phyloP scores from a whole-genome alignment of 2,797 vertebrate genomes.

The Picus viridis region DNA sequence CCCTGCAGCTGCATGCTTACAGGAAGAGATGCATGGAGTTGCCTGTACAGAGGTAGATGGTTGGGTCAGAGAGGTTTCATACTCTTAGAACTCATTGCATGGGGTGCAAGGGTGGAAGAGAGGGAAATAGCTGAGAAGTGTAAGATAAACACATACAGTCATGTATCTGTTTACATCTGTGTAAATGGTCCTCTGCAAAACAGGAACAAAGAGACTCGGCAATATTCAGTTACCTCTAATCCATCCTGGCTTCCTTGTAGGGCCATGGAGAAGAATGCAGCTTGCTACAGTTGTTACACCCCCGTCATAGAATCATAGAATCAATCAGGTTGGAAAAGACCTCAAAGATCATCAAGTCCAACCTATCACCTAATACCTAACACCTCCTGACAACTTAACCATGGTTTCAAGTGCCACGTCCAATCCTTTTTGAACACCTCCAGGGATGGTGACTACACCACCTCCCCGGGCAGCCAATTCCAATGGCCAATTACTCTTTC shows the following conservation, averaged over 20 bases:
- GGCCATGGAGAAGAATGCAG: not conserved
- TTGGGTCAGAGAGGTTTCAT: not conserved
- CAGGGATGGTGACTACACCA: no score
- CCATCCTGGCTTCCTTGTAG: not conserved
- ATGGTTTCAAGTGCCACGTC: no score
- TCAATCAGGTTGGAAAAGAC: no score
- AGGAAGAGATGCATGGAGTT: not conserved
- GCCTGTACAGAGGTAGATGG: not conserved
- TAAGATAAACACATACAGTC: not conserved
- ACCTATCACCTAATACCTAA: no score
- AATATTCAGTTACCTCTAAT: not conserved
- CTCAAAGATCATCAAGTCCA: no score
- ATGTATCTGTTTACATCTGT: rapidly evolving
- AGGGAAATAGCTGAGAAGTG: not conserved
- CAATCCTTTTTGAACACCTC: no score
- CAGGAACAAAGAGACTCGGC: not conserved
- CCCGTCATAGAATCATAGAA: not conserved
- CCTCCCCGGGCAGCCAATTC: no score
- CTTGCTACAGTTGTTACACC: not conserved
- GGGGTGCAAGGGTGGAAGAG: not conserved
- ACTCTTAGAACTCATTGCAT: not conserved
- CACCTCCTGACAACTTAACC: no score
- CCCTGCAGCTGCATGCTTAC: rapidly evolving
- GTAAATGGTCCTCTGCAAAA: not conserved
- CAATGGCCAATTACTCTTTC: no score